Conservation (phyloP, 2,797 vertebrate species). For the Sebastes diaconus region DNA sequence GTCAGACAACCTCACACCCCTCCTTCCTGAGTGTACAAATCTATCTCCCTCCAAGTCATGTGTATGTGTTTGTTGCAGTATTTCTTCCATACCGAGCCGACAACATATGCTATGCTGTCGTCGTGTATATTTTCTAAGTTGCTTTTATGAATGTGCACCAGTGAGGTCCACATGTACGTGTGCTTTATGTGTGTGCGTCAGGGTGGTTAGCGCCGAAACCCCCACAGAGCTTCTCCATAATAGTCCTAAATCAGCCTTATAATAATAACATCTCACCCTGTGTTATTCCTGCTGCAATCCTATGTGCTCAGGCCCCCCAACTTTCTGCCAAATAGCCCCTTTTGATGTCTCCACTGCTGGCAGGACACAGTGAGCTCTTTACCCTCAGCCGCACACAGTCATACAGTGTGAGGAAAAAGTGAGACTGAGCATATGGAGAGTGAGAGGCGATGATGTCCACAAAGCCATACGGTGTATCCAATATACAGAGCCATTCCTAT, state of each 20-base stretch:
- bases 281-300: constrained; percentile 81
- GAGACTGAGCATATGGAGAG: constrained; percentile 40
- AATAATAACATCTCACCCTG: constrained; percentile 80
- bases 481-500: constrained; percentile 20
- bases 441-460: constrained; percentile 16
- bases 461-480: constrained; percentile 30
- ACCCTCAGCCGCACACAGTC: constrained; percentile 43
- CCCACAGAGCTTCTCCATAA: constrained; percentile 69
- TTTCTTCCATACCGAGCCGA: constrained; percentile 7
- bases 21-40: constrained; percentile 39
- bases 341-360: constrained; percentile 69
- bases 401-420: constrained; percentile 37
- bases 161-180: constrained; percentile 11
- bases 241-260: constrained; percentile 82
- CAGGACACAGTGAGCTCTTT: constrained; percentile 58
- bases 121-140: constrained; percentile 1
- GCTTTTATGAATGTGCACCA: constrained; percentile 3
- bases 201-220: constrained; percentile 36
- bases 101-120: not conserved
- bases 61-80: not conserved
- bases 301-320: constrained; percentile 43
- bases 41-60: constrained; percentile 30
- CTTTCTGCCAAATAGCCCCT: constrained; percentile 58
- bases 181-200: constrained; percentile 14
- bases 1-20: constrained; percentile 62